Percentiles rank a stretch among this genome's conserved stretches.
These are phyloP conservation scores for Diarsia mendica DNA, from an alignment of 2,888 invertebrate genomes.

Conservation along the genomic window DNA sequence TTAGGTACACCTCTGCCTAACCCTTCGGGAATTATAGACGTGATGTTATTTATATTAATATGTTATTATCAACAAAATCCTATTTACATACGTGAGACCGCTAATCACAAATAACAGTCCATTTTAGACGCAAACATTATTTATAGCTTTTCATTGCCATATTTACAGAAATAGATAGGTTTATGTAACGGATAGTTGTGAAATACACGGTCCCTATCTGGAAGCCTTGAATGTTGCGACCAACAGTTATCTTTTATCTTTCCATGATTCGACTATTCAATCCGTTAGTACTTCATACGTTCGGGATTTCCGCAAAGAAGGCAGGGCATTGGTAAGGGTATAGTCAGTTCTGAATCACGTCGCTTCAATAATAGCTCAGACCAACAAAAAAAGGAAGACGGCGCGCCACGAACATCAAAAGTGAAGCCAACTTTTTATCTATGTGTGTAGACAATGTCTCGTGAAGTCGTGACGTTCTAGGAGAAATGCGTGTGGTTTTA, in stretches of 20 bases:
- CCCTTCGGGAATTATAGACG: no score
- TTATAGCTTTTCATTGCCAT: background rate
- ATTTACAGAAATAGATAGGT: background rate
- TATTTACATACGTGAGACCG: background rate
- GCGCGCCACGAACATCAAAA: no score
- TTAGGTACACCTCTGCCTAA: no score
- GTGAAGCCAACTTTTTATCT: no score
- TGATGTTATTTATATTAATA: no score
- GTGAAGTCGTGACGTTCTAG: no score
- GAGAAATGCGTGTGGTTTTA: no score
- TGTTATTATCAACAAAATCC: no score
- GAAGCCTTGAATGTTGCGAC: constrained; percentile 34
- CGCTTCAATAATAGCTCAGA: background rate
- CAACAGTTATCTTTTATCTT: constrained; percentile 37
- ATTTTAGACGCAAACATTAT: background rate
- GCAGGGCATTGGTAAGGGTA: constrained; percentile 25
- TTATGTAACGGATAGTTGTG: constrained; percentile 1
- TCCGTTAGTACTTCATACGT: constrained; percentile 23
- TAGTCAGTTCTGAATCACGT: constrained; percentile 41
- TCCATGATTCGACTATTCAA: constrained; percentile 36
- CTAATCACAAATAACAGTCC: background rate
- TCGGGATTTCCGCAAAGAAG: constrained; percentile 44
- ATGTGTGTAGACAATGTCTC: no score
- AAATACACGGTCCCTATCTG: constrained; percentile 3
- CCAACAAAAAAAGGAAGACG: no score